Evolutionary conservation across 2,797 vertebrate genomes (phyloP).

Genomic region (Poecilia wingei): DNA sequence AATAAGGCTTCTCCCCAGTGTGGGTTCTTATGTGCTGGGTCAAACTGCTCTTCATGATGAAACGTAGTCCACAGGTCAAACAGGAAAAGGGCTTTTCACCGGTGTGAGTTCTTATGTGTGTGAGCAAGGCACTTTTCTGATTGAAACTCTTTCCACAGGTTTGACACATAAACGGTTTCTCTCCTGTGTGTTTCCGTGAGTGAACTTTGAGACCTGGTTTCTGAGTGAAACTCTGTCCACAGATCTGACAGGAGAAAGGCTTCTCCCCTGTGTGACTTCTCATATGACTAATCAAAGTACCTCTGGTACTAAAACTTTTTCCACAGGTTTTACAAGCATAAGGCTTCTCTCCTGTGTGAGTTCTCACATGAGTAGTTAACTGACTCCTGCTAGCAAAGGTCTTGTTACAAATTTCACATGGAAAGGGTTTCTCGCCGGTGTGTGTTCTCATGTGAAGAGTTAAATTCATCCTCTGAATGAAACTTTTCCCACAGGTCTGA

Average conservation of each 20-base stretch:
- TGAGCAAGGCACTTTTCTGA: not conserved
- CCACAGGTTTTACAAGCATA: conserved; percentile 1
- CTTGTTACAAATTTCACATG: not conserved
- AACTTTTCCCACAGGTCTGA: not conserved
- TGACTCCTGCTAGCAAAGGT: not conserved
- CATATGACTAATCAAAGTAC: not conserved
- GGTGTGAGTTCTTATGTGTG: not conserved
- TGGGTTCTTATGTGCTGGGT: not conserved
- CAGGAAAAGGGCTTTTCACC: conserved; percentile 1
- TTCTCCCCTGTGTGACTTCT: conserved; percentile 3
- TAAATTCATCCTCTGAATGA: not conserved
- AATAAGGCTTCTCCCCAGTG: not conserved
- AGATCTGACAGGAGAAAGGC: conserved; percentile 6
- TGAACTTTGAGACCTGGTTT: conserved; percentile 2
- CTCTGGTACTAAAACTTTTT: not conserved
- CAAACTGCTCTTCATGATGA: not conserved
- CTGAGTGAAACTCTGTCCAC: conserved; percentile 2
- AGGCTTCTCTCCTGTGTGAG: conserved; percentile 4
- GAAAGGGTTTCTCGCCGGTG: not conserved
- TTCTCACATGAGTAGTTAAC: not conserved
- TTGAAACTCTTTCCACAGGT: not conserved
- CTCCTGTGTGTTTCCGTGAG: not conserved
- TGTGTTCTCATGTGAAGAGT: conserved; percentile 2
- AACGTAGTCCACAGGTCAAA: not conserved
- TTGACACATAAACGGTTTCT: not conserved